Conservation (phyloP, 2,888 invertebrate genomes). For the Flexamia atlantica region DNA sequence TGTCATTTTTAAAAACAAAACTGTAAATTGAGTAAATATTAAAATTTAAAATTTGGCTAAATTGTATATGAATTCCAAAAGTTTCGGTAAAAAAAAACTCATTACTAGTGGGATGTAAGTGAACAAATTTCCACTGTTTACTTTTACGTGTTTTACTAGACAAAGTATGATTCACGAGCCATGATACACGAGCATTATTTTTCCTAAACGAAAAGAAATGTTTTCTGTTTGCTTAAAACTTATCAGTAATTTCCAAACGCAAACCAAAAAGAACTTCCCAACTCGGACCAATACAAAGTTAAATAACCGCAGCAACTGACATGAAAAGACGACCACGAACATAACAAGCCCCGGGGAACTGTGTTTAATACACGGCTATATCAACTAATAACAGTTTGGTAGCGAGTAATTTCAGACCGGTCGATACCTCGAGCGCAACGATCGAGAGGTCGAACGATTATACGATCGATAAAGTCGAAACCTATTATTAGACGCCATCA, state of each 20-base stretch:
- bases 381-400: constrained; percentile 43
- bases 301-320: not conserved
- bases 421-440: constrained; percentile 31
- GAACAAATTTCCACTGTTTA: too few relatives aligned
- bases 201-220: too few relatives aligned
- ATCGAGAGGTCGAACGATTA: constrained; percentile 45
- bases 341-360: constrained; percentile 23
- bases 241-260: not conserved
- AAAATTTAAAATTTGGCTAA: too few relatives aligned
- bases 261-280: not conserved
- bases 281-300: not conserved
- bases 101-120: too few relatives aligned
- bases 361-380: constrained; percentile 38
- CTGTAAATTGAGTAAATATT: too few relatives aligned
- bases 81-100: too few relatives aligned
- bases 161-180: too few relatives aligned
- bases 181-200: too few relatives aligned
- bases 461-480: constrained; percentile 39
- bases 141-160: too few relatives aligned
- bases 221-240: too few relatives aligned
- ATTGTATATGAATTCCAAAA: too few relatives aligned
- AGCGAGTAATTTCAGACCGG: constrained; percentile 34
- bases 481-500: constrained; percentile 68
- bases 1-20: too few relatives aligned
- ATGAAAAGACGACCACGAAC: not conserved